Base-by-base conservation (phyloP, 1,140 invertebrate species). In the Sinonovacula constricta region DNA sequence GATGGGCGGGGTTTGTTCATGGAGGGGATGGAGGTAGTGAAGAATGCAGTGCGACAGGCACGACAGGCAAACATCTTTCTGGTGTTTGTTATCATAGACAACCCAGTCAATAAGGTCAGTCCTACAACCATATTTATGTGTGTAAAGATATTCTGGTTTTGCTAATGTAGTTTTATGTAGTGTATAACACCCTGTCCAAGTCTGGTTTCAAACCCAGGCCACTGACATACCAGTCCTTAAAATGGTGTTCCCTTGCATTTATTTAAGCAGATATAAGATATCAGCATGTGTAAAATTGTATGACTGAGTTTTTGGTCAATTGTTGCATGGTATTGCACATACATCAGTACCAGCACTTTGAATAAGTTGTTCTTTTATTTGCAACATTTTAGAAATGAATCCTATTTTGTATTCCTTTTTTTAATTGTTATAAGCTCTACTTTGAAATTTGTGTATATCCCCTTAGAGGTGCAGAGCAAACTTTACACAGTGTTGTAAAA, bases 1-100 rank as follows among this genome's bases (percentile, higher is more conserved):
- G 98, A 99, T 92, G 98, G 98, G 0, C 93, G 97, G 59, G 97
- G 96, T 1, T 94, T 99, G 57, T 96, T 96, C 90, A 95, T 94
- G n/a, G 97, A 99, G 89, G 97, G 97, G 3, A 93, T 94, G 82
- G 93, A 95, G 0, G 92, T 91, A 51, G 95, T 99, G 0, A 92
- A 93, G 63, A 93, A 93, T 75, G 95, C 97, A 1, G 94, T 99
- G 0, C 92, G 96, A 83, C 92, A 94, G 85, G 96, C 97, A 3
- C 94, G 94, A 79, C 92, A 96, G 59, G 92, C 94, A 28, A 94
- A 95, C 51, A 95, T 99, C 77, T 99, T 99, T 88, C 93, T 97
- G 63, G 95, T 99, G 0, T 99, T 99, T 89, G 94, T 99, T 49
- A 95, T 99, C 68, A 94, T 99, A 30, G 98, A 99, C 90, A 98